A percentile compares a stretch with the other conserved stretches of the same genome.
Conservation (phyloP, 2,888 invertebrate species). For the Cerceris ruficornis region DNA sequence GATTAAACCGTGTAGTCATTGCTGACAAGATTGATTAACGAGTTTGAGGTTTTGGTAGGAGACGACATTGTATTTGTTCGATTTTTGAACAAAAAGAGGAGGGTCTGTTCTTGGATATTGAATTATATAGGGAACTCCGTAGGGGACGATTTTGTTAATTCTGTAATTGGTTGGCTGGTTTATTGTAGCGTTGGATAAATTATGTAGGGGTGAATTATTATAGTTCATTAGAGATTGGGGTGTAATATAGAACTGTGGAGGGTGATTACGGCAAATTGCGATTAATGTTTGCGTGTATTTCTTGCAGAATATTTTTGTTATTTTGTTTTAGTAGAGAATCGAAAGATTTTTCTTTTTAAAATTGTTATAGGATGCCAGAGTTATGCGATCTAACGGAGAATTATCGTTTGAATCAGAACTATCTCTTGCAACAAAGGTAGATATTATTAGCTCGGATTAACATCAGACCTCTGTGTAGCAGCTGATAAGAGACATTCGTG, state of each 20-base stretch:
- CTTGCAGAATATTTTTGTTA: not conserved
- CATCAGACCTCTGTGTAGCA: constrained; percentile 14
- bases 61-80: not conserved
- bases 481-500: constrained; percentile 43
- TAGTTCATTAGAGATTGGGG: too few species aligned
- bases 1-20: constrained; percentile 23
- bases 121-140: not conserved
- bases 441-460: constrained; percentile 51
- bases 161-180: too few species aligned
- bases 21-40: constrained; percentile 12
- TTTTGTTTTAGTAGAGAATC: not conserved
- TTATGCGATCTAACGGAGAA: constrained; percentile 5
- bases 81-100: not conserved
- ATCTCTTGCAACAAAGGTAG: constrained; percentile 16
- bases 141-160: too few species aligned
- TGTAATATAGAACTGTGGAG: too few species aligned
- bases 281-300: not conserved
- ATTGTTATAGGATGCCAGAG: not conserved
- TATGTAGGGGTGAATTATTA: too few species aligned
- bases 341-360: not conserved
- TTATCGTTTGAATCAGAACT: constrained; percentile 17
- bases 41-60: not conserved
- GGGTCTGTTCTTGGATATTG: not conserved
- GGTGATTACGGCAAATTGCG: not conserved
- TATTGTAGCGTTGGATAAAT: too few species aligned